Evolutionary conservation across 2,113 vertebrate genomes (phyloP), one percentile per base, ranked within the genome.

Genomic region (Meleagris gallopavo): DNA sequence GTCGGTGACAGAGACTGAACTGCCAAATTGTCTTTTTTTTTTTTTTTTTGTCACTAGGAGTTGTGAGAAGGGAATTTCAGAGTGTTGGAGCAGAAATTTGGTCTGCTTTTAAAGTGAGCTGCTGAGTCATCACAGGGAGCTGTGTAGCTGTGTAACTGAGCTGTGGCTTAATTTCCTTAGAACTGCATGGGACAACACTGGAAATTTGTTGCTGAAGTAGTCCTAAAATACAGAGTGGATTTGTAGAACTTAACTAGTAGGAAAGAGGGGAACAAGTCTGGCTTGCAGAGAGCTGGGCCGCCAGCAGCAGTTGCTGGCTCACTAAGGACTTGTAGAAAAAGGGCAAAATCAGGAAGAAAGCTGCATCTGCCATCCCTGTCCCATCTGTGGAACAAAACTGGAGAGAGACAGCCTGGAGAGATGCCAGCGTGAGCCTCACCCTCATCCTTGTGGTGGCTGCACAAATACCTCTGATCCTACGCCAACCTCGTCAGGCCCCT

Each of bases 1-100:
- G 93, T 94, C 86, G 86, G 81, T 78, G 52, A 73, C 74, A 80
- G 90, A 95, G 48, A 86, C 52, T 79, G 91, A 86, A 96, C 94
- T 92, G 54, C 86, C 83, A 94, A 95, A 92, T 86, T 94, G 83
- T 80, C 92, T 54, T 90, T 89, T 90, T 89, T 90, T 64, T 43
- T 93, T 54, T 90, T 89, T 88, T 90, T 89, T 64, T 91, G 61
- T n/a, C 86, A 89, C 55, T 1, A 93, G 93, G 94, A 94, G 88
- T 86, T 89, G 81, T 78, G 66, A 95, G 94, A 94, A 94, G 57
- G 43, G 83, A 58, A 60, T 90, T 72, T 88, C 69, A 38, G 84
- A 83, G 79, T 9, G 50, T 77, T 55, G 22, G 58, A 78, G 62
- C 43, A 48, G 73, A 71, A 78, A 95, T 83, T 41, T 38, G 34